Conservation (phyloP, 2,113 vertebrate species). For the Carassius auratus region DNA sequence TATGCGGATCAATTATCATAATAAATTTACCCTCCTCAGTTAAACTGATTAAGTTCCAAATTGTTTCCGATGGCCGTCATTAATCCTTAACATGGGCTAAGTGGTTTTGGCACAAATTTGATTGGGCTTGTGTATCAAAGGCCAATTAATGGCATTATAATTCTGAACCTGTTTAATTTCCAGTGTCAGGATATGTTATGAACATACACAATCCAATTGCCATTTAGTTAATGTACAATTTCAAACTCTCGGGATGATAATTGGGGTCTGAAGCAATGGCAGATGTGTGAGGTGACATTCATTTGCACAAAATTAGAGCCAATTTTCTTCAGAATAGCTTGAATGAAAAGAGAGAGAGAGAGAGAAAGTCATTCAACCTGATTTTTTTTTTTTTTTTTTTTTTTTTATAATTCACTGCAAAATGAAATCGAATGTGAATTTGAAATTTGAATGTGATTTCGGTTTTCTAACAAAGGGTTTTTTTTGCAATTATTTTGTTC, state of each 20-base stretch:
- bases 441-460: slow-evolving; percentile 35
- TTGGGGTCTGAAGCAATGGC: slow-evolving; percentile 72
- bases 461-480: slow-evolving; percentile 35
- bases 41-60: slow-evolving; percentile 99
- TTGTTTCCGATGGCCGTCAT: slow-evolving; percentile 99
- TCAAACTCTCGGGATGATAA: slow-evolving; percentile 72
- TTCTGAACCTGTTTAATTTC: slow-evolving; percentile 80
- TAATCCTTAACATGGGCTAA: slow-evolving; percentile 98
- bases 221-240: slow-evolving; percentile 70
- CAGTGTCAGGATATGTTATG: slow-evolving; percentile 71
- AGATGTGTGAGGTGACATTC: slow-evolving; percentile 47
- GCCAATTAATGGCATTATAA: slow-evolving; percentile 94
- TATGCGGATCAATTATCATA: slow-evolving; percentile 99
- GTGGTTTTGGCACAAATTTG: slow-evolving; percentile 92
- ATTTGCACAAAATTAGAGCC: slow-evolving; percentile 46
- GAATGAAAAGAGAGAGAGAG: slow-evolving; percentile 26
- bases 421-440: neutral
- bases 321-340: slow-evolving; percentile 42
- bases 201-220: slow-evolving; percentile 73
- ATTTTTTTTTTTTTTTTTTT: slow-evolving; percentile 35
- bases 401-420: slow-evolving; percentile 8
- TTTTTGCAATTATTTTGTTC: slow-evolving; percentile 34
- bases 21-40: slow-evolving; percentile 99
- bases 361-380: slow-evolving; percentile 31
- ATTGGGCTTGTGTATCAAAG: slow-evolving; percentile 86